phyloP scores from a whole-genome alignment of 1,140 invertebrate genomes.

The Zaprionus inermis region DNA sequence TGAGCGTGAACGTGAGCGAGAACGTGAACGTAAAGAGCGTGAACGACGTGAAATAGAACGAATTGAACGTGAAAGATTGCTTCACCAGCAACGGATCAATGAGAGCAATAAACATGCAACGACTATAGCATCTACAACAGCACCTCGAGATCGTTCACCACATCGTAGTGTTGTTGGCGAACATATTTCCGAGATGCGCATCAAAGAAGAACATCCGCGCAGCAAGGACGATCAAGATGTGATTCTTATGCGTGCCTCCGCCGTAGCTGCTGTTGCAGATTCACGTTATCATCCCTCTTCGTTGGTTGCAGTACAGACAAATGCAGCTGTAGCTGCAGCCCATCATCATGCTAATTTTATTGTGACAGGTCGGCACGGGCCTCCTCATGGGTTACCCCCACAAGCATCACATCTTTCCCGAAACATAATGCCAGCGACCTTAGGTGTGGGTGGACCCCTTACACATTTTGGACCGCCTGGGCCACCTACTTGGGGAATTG shows the following conservation, averaged over 20 bases:
- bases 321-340: conserved; percentile 67
- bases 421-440: conserved; percentile 85
- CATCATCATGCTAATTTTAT: conserved; percentile 83
- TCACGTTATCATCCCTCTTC: conserved; percentile 82
- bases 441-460: conserved; percentile 85
- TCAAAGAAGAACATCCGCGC: conserved; percentile 87
- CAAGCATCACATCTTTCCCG: conserved; percentile 86
- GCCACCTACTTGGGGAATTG: conserved; percentile 86
- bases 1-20: conserved; percentile 59
- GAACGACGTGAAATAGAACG: conserved; percentile 90
- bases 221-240: conserved; percentile 87
- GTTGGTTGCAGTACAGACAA: conserved; percentile 68
- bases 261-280: conserved; percentile 63
- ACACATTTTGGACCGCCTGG: conserved; percentile 86
- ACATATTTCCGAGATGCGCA: conserved; percentile 85
- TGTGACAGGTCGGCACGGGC: conserved; percentile 85
- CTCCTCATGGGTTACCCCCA: conserved; percentile 85
- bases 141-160: conserved; percentile 88
- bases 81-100: conserved; percentile 86
- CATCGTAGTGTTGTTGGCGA: conserved; percentile 88
- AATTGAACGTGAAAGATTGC: conserved; percentile 85
- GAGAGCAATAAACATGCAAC: conserved; percentile 84
- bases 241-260: conserved; percentile 82
- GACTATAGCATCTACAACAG: conserved; percentile 83
- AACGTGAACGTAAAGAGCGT: conserved; percentile 87